Conservation (phyloP, 2,113 vertebrate species). For the Phodopus roborovskii region DNA sequence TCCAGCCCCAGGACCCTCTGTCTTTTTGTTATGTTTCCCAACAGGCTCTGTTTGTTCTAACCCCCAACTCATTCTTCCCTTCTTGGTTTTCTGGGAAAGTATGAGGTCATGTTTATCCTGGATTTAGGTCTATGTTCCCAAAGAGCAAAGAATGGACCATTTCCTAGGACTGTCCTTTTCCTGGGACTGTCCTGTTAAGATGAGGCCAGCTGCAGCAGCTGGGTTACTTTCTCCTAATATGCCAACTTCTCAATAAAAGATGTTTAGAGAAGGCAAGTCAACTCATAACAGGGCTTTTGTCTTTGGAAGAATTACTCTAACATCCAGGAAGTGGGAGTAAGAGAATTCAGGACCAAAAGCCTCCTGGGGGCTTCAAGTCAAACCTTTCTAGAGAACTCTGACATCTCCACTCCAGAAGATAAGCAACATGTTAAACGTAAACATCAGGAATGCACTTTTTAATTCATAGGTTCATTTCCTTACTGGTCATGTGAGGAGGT, state of each 20-base stretch:
- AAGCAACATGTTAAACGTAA: neutral
- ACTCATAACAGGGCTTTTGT: neutral
- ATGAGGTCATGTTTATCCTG: neutral
- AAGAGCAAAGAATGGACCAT: neutral
- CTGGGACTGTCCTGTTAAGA: neutral
- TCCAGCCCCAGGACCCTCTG: neutral
- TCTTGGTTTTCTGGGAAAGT: neutral
- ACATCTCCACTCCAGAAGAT: neutral
- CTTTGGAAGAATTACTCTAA: neutral
- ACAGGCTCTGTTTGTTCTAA: neutral
- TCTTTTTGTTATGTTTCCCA: neutral
- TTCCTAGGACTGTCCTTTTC: slow-evolving; percentile 1
- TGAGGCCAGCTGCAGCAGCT: neutral
- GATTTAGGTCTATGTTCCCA: neutral
- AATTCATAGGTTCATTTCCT: neutral
- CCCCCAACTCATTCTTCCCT: neutral
- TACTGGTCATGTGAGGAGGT: neutral
- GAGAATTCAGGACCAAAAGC: neutral
- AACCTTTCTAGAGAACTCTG: neutral
- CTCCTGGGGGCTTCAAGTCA: neutral
- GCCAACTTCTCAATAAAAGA: neutral
- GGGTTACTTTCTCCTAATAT: neutral
- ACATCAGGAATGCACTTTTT: neutral
- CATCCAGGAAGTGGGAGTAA: neutral
- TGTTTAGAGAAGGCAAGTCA: neutral